Evolutionary conservation across 2,888 invertebrate genomes (phyloP), one percentile per base, ranked within the genome.

Genomic region (Perithous albicinctus): DNA sequence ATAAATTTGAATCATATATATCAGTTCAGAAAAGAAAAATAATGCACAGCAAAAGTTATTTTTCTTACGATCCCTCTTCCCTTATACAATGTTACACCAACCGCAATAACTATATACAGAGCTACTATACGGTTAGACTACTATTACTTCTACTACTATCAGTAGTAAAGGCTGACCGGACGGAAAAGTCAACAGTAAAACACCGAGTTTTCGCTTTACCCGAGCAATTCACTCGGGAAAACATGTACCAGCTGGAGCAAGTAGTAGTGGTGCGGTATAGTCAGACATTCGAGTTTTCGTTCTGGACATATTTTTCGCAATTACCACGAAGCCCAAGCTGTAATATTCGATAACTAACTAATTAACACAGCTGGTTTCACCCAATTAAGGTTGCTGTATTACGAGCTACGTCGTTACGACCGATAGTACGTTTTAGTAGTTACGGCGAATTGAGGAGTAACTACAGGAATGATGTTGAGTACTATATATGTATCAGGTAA

Each of bases 291-390:
- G 10, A 20, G 0, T 32, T 32, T 59, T 41, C 23, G 43, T 70
- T 54, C 15, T 26, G n/a, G n/a, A 5, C 2, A 48, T 8, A 51
- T 61, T 66, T 35, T 15, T 29, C 35, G 20, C 51, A 51, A 75
- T 69, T 54, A 46, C 35, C 35, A 43, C 6, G 26, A 6, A 12
- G 15, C 23, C 35, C 4, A 41, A 67, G 38, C 26, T 70, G 26
- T 56, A 35, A 77, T 73, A 41, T 63, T 43, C 72, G 73, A 73
- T 74, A 69, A 78, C 43, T 46, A 63, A 81, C 46, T 78, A 69
- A 81, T 74, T 69, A 80, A 77, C 67, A 56, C 46, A 59, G 67
- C 29, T 72, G 69, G 78, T 69, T 69, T 64, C 46, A 64, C 67
- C 73, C 78, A 81, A 81, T 78, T 63, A 56, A 63, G 56, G 43